phyloP scores from a whole-genome alignment of 2,113 vertebrate genomes.

The Corapipo altera region DNA sequence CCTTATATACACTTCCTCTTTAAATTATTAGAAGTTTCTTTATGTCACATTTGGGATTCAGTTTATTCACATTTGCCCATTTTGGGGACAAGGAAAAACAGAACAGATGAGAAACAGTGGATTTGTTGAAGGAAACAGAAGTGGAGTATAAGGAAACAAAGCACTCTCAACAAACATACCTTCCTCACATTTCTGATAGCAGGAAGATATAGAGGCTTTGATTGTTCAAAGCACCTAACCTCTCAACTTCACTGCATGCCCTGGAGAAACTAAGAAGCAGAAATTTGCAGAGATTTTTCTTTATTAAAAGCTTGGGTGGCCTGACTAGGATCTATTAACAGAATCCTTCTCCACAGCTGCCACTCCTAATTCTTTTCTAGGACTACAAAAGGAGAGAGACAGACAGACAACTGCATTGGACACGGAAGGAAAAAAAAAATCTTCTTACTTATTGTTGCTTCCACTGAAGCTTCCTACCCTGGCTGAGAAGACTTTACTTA shows the following conservation, averaged over 20 bases:
- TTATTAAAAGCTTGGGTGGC: not conserved
- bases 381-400: not conserved
- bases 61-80: not conserved
- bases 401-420: not conserved
- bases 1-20: not conserved
- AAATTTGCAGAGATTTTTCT: not conserved
- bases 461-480: slow-evolving; percentile 83
- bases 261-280: not conserved
- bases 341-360: not conserved
- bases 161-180: not conserved
- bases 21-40: not conserved
- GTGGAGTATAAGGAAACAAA: not conserved
- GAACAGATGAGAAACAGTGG: not conserved
- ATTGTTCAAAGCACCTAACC: not conserved
- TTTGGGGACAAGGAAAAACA: not conserved
- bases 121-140: not conserved
- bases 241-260: not conserved
- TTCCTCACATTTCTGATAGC: not conserved
- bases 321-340: not conserved
- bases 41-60: not conserved
- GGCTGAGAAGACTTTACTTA: slow-evolving; percentile 90
- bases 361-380: not conserved
- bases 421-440: not conserved
- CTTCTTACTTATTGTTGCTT: slow-evolving; percentile 84
- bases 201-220: not conserved